Conservation (phyloP, 2,113 vertebrate species). For the Danionella cerebrum region DNA sequence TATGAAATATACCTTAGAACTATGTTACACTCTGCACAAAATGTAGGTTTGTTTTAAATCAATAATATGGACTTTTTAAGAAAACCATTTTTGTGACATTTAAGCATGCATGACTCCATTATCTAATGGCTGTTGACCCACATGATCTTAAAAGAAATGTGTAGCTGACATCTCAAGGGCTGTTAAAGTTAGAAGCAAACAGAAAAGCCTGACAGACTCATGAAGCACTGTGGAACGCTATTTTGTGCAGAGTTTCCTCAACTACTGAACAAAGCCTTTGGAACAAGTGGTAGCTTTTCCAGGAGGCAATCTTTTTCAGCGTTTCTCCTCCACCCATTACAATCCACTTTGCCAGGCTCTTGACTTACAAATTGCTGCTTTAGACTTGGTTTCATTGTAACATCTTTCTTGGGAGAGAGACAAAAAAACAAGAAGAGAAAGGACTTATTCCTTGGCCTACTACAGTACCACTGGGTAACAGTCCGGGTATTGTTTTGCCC, state of each 20-base stretch:
- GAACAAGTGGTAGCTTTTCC: conserved; percentile 39
- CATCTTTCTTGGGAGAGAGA: conserved; percentile 46
- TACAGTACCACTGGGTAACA: conserved; percentile 69
- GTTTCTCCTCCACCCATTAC: conserved; percentile 38
- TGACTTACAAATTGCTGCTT: conserved; percentile 69
- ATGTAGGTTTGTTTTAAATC: no score
- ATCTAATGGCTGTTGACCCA: no score
- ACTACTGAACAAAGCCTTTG: conserved; percentile 42
- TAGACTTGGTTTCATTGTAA: conserved; percentile 59
- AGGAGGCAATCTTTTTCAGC: conserved; percentile 41
- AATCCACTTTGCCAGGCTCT: conserved; percentile 54
- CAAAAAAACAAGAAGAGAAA: conserved; percentile 50
- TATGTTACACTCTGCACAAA: no score
- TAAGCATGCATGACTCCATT: no score
- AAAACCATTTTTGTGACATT: no score
- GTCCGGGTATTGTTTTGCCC: conserved; percentile 72
- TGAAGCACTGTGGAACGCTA: conserved; percentile 37
- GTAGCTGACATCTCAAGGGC: neutral
- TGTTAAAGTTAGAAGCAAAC: conserved; percentile 1
- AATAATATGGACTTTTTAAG: no score
- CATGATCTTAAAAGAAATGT: no score
- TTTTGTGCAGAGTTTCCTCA: conserved; percentile 41
- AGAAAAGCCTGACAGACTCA: conserved; percentile 3
- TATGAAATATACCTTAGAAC: no score
- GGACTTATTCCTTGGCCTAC: conserved; percentile 68